Conservation (phyloP, 2,797 vertebrate species). For the Poeciliopsis presidionis region DNA sequence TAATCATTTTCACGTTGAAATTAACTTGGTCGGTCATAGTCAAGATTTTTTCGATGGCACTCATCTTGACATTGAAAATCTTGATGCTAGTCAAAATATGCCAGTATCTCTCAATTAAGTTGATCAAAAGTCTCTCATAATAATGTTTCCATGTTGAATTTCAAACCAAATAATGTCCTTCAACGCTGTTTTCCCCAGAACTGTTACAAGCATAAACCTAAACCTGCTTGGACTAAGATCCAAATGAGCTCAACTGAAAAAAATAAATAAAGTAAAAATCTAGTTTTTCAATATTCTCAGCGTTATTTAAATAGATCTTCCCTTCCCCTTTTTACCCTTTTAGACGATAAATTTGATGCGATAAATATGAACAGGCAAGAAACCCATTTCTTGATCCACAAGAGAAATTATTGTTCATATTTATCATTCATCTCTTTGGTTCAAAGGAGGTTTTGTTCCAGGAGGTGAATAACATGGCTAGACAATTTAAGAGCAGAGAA, state of each 20-base stretch:
- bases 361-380: neutral
- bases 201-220: neutral
- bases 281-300: neutral
- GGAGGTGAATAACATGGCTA: neutral
- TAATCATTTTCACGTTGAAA: neutral
- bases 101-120: neutral
- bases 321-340: neutral
- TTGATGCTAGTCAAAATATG: constrained; percentile 17
- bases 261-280: neutral
- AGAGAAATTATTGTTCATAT: neutral
- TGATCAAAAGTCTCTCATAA: neutral
- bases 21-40: neutral
- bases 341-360: neutral
- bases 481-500: neutral
- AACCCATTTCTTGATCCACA: neutral
- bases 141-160: neutral
- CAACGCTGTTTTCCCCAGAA: neutral
- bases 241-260: neutral
- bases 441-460: neutral
- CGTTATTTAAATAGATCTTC: neutral
- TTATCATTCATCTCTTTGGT: neutral
- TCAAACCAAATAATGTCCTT: neutral
- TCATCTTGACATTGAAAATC: neutral
- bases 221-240: neutral
- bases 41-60: neutral